Conservation (phyloP, 2,113 vertebrate genomes). For the Sarotherodon lohbergeri region DNA sequence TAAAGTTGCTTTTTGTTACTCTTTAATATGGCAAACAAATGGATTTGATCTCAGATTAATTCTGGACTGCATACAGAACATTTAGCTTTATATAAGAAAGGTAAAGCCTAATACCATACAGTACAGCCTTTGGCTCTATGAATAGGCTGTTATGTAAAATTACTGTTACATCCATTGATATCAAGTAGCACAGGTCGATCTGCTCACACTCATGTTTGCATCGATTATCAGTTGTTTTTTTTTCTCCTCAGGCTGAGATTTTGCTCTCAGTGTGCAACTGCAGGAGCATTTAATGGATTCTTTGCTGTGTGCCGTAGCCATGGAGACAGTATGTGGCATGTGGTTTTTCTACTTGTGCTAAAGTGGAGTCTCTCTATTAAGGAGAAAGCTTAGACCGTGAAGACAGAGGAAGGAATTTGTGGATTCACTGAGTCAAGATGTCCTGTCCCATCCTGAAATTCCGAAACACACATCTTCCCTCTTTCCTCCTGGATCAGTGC, state of each 20-base stretch:
- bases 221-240: background rate
- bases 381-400: slow-evolving; percentile 2
- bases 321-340: slow-evolving; percentile 71
- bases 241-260: slow-evolving; percentile 5
- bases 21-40: background rate
- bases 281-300: slow-evolving; percentile 42
- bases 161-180: background rate
- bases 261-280: slow-evolving; percentile 27
- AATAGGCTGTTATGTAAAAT: background rate
- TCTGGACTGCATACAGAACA: background rate
- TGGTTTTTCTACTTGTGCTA: slow-evolving; percentile 40
- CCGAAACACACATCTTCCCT: background rate
- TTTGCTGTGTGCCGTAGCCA: slow-evolving; percentile 66
- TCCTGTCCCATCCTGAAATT: background rate
- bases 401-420: background rate
- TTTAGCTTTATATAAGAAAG: background rate
- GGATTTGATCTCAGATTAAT: background rate
- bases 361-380: slow-evolving; percentile 28
- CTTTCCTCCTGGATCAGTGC: background rate
- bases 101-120: background rate
- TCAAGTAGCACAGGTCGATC: background rate
- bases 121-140: background rate
- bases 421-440: background rate
- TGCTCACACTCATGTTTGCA: background rate
- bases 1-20: background rate